A percentile compares a stretch with the other conserved stretches of the same genome.
Conservation (phyloP, 1,140 invertebrate genomes). For the Drosophila nikananu region DNA sequence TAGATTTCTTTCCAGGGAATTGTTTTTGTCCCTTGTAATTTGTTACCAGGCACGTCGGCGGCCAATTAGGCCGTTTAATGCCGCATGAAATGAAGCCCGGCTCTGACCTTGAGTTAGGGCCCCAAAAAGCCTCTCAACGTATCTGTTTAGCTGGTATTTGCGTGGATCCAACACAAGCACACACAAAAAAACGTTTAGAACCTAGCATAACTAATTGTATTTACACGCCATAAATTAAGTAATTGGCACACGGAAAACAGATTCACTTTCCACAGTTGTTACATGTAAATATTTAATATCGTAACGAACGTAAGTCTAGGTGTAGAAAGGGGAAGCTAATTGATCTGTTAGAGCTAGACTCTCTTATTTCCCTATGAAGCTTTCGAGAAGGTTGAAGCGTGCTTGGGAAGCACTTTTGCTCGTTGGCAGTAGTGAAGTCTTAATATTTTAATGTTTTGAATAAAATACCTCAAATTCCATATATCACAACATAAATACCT, state of each 20-base stretch:
- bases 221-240: slow-evolving; percentile 21
- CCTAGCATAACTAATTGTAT: slow-evolving; percentile 52
- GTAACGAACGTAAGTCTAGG: slow-evolving; percentile 5
- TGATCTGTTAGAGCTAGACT: background rate
- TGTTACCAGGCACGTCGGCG: slow-evolving; percentile 27
- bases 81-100: slow-evolving; percentile 55
- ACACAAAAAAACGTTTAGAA: background rate
- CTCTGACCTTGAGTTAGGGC: slow-evolving; percentile 63
- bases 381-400: background rate
- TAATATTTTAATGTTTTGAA: background rate
- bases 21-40: slow-evolving; percentile 13
- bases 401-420: background rate
- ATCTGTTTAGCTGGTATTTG: slow-evolving; percentile 5
- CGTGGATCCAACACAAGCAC: slow-evolving; percentile 7
- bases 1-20: slow-evolving; percentile 21
- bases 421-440: background rate
- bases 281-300: slow-evolving; percentile 35
- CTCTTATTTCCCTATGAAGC: background rate
- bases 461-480: too few species aligned
- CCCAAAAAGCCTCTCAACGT: slow-evolving; percentile 33
- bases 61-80: slow-evolving; percentile 70
- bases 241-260: slow-evolving; percentile 37
- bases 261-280: slow-evolving; percentile 39
- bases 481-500: too few species aligned
- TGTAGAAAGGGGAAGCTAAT: slow-evolving; percentile 10